These are phyloP conservation scores for Acrocephalus scirpaceus DNA, from an alignment of 2,797 vertebrate species.

Conservation along the genomic window DNA sequence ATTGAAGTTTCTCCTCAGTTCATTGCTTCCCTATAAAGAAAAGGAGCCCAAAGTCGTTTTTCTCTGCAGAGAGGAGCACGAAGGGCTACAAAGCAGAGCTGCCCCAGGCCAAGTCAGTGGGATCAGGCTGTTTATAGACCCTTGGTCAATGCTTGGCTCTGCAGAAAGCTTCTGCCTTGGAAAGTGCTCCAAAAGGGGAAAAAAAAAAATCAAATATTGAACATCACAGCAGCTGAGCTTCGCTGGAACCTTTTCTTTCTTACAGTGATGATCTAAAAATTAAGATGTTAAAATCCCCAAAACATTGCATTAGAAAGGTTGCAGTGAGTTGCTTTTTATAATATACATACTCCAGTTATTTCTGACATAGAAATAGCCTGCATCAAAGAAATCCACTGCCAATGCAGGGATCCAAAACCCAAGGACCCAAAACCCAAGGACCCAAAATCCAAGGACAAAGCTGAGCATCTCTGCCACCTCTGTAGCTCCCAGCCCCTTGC, in stretches of 20 bases:
- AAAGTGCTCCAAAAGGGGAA: not conserved
- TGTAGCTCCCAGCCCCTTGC: not conserved
- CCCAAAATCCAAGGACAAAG: not conserved
- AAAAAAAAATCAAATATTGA: not conserved
- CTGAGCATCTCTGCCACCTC: not conserved
- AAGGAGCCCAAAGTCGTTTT: not conserved
- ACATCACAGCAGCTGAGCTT: not conserved
- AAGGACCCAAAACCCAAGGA: not conserved
- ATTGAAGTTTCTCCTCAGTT: not conserved
- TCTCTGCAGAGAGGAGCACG: accelerated
- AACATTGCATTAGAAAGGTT: not conserved
- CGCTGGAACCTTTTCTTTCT: not conserved
- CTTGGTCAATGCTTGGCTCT: not conserved
- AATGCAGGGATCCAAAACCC: not conserved
- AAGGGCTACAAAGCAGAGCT: not conserved
- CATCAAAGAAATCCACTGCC: not conserved
- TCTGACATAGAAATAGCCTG: not conserved
- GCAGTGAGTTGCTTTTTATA: not conserved
- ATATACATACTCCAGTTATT: not conserved
- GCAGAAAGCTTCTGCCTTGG: not conserved
- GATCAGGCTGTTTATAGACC: not conserved
- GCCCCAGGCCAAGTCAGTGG: not conserved
- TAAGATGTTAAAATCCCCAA: not conserved
- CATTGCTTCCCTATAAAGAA: not conserved
- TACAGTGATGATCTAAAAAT: not conserved